These are phyloP conservation scores for Drosophila athabasca DNA, from an alignment of 1,140 invertebrate species.

Conservation along the genomic window DNA sequence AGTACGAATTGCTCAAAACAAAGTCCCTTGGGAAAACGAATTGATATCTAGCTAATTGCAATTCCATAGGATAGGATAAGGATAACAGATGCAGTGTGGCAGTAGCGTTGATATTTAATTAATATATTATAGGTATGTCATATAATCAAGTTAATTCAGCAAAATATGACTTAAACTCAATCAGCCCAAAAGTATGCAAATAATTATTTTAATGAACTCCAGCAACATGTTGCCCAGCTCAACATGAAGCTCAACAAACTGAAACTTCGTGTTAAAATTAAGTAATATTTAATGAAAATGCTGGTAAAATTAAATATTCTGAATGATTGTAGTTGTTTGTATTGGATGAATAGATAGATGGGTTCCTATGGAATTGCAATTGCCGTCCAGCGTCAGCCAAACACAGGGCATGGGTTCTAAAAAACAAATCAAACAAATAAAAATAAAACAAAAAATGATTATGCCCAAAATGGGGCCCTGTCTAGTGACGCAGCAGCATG, in stretches of 20 bases:
- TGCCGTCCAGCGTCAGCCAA: background rate
- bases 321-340: no score
- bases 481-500: slow-evolving; percentile 64
- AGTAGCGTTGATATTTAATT: no score
- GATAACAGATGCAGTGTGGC: no score
- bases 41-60: no score
- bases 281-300: no score
- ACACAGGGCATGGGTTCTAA: no score
- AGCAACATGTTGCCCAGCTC: slow-evolving; percentile 29
- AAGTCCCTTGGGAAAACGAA: background rate
- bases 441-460: background rate
- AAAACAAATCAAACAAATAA: background rate
- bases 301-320: no score
- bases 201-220: no score
- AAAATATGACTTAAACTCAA: background rate
- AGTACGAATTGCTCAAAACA: slow-evolving; percentile 65
- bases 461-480: background rate
- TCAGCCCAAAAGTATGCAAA: slow-evolving; percentile 53
- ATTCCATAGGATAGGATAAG: no score
- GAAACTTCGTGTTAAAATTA: background rate
- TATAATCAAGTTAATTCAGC: background rate
- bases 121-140: no score
- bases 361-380: background rate
- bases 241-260: background rate
- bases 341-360: no score